Base-by-base conservation (phyloP, 2,113 vertebrate species). In the Microcebus griseorufus region DNA sequence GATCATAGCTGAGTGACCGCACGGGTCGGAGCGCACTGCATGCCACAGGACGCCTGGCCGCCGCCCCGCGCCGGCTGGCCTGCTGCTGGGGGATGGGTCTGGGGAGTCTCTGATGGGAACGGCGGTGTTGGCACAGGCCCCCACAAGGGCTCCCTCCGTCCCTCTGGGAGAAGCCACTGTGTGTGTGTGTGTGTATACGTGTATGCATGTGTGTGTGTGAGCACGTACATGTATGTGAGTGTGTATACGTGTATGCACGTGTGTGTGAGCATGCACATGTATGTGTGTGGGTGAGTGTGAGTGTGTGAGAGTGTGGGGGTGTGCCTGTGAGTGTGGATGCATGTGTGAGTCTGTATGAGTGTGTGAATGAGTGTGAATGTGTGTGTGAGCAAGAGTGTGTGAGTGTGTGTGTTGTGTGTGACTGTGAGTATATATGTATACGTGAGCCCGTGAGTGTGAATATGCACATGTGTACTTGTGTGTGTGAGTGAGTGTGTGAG, bases 21-120 rank as follows among this genome's bases (percentile, higher is more conserved):
- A 7, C 0, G 18, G 16, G 2, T 27, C 2, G 3, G 53, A 10
- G 34, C 0, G 4, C 1, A 0, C 55, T n/a, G 10, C 3, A 4
- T 45, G 67, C 81, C 92, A 6, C 55, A 34, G 58, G 22, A 0
- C 17, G 0, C 16, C 18, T 6, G 83, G 39, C 20, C n/a, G n/a
- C n/a, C n/a, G n/a, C n/a, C 60, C 29, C 58, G 12, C 90, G 45
- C 45, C 0, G 20, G 42, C 82, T 65, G 85, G 72, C 73, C 37
- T 32, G 89, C 20, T 55, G 20, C 34, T 25, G 13, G 6, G 16
- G 14, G 79, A n/a, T 2, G 3, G 48, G 55, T 34, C 65, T n/a
- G 42, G 20, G 51, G 29, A 0, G 1, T 75, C 11, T 29, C 45
- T 37, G 64, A 3, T 23, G 18, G 51, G 11, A 55, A 10, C 6